Base-by-base conservation (phyloP, 1,140 invertebrate species). In the Drosophila gunungcola region DNA sequence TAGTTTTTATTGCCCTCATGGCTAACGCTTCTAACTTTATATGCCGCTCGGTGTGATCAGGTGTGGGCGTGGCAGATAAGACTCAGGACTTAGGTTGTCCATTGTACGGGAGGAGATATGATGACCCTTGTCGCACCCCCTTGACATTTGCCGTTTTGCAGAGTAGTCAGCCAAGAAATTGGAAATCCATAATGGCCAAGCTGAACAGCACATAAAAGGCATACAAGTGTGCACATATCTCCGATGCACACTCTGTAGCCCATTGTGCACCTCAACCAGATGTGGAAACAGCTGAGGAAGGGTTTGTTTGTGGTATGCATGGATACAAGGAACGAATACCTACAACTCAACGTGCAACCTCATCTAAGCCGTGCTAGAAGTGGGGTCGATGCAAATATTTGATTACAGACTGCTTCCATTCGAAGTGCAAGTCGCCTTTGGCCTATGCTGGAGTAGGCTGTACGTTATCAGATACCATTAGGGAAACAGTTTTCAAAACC, bases 101-200 rank as follows among this genome's bases (percentile, higher is more conserved):
- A 61, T 46, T 61, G 45, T 64, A 32, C 46, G 7, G 61, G 27
- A 21, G 34, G 21, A 38, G 65, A 67, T 38, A 67, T 69, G 13
- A 36, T 60, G 49, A 29, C 58, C 60, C 74, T 55, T 39, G 13
- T 16, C 4, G 52, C 32, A n/a, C 11, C 55, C 56, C 43, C 12
- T 69, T 76, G 80, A 61, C 76, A 80, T 73, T 77, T 77, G 45
- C 41, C 38, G 32, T 21, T 42, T 38, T 57, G 45, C 43, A 53
- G 57, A 39, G 48, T 81, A 85, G 74, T 78, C 49, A 79, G 83
- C 74, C 82, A 88, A 86, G 82, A 86, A 86, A 86, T 86, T 88
- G 82, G 42, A 86, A 86, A 86, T 88, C 73, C 80, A 86, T 86
- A 86, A 81, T 86, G 61, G 63, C 36, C 42, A 13, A 29, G 36